Base-by-base conservation (phyloP, 2,797 vertebrate genomes). In the Platalea minor region DNA sequence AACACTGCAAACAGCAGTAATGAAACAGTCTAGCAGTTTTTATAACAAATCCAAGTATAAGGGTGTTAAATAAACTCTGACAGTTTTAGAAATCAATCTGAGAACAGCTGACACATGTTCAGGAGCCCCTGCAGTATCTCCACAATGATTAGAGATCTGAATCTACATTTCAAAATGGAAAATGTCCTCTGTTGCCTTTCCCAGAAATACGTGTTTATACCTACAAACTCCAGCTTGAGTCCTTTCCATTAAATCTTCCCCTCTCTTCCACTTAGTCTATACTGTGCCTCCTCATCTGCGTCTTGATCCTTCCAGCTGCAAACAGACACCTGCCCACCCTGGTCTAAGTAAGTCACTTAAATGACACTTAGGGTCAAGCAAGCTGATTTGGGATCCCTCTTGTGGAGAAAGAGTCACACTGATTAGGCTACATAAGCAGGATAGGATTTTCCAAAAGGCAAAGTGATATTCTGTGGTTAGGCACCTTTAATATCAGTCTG, bases 381-480 rank as follows among this genome's bases (percentile, higher is more conserved):
- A 80, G 72, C 5, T 91, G 54, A 65, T 95, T 64, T 95, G 64
- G 64, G 53, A 94, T 89, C 75, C 48, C 65, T 83, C 74, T 83
- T 92, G 81, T 65, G 80, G 77, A 93, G 83, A 79, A 64, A 48
- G 48, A 65, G 10, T 39, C 31, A 61, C 48, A 43, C 16, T 78
- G 72, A 89, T 64, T 21, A 77, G 33, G 48, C 20, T 45, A 29
- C 11, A 20, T 9, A 56, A 81, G 4, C 7, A 56, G 19, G 21
- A 33, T 25, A 21, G 11, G 14, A 54, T 93, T 84, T 96, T 72
- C 45, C n/a, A 54, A 85, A 74, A 45, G 14, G 7, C 43, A 73
- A 48, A 80, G 75, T 13, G 1, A 9, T 57, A 45, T 28, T 48
- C 24, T 0, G 0, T 18, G 14, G 3, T 57, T 56, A 69, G 31